These are phyloP conservation scores for Gymnocephalus cernua DNA, from an alignment of 2,113 vertebrate genomes.

Conservation along the genomic window DNA sequence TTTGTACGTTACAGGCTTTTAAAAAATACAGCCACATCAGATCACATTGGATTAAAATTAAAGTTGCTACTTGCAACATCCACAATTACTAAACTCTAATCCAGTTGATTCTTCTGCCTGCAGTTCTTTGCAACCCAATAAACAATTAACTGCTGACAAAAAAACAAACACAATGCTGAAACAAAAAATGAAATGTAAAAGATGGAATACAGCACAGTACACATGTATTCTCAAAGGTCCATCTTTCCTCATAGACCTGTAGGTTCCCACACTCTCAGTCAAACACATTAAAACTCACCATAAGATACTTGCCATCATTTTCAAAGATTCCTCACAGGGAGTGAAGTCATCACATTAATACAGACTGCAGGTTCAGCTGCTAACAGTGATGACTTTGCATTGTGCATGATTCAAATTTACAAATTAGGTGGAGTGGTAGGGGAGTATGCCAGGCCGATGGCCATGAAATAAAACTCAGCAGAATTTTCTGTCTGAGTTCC, in stretches of 20 bases:
- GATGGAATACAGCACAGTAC: background rate
- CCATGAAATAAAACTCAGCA: conserved; percentile 38
- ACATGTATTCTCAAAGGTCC: background rate
- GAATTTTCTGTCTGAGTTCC: conserved; percentile 30
- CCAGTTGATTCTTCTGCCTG: conserved; percentile 47
- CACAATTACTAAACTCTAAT: conserved; percentile 38
- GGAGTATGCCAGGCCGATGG: background rate
- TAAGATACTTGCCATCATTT: background rate
- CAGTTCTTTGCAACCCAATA: conserved; percentile 22
- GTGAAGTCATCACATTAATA: conserved; percentile 23
- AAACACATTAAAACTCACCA: conserved; percentile 4
- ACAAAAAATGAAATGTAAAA: conserved; percentile 5
- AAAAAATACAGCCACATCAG: conserved; percentile 10
- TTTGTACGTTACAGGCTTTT: conserved; percentile 16
- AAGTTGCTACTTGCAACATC: conserved; percentile 21
- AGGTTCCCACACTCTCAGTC: background rate
- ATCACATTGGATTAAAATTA: conserved; percentile 36
- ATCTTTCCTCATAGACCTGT: background rate
- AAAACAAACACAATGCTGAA: conserved; percentile 14
- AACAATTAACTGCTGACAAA: conserved; percentile 32
- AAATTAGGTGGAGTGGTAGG: conserved; percentile 17
- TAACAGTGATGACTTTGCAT: conserved; percentile 44
- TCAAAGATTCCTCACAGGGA: background rate
- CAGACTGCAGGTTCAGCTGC: conserved; percentile 13
- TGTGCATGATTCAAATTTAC: conserved; percentile 36